phyloP scores from a whole-genome alignment of 2,888 invertebrate species.

The Drosophila dives region DNA sequence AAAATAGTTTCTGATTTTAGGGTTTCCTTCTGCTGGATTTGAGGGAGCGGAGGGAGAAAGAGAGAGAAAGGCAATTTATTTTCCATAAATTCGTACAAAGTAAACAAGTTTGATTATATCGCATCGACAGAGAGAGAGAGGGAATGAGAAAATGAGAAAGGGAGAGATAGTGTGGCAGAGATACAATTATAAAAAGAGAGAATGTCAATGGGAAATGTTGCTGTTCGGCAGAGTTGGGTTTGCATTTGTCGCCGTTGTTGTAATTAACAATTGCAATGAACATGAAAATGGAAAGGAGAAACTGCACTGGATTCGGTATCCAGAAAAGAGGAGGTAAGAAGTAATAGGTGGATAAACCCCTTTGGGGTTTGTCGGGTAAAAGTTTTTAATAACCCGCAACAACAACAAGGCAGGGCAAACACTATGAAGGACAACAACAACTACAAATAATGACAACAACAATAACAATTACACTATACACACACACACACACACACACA shows the following conservation, averaged over 20 bases:
- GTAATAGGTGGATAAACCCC: background rate
- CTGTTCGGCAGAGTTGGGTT: slow-evolving; percentile 8
- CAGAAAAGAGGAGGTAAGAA: background rate
- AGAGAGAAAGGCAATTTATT: slow-evolving; percentile 39
- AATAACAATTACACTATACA: slow-evolving; percentile 15
- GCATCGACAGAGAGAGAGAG: background rate
- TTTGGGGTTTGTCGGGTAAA: slow-evolving; percentile 42
- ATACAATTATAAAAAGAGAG: background rate
- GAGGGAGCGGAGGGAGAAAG: background rate
- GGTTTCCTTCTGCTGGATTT: background rate
- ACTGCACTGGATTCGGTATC: slow-evolving; percentile 38
- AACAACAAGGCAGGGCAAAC: slow-evolving; percentile 55
- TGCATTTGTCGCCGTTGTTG: slow-evolving; percentile 40
- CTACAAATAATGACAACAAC: slow-evolving; percentile 19
- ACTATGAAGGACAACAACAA: slow-evolving; percentile 27
- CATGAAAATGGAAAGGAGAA: slow-evolving; percentile 64
- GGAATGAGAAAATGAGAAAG: too few species aligned
- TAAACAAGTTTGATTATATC: slow-evolving; percentile 73
- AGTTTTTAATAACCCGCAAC: slow-evolving; percentile 79
- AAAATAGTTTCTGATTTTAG: background rate
- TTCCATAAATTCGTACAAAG: slow-evolving; percentile 73
- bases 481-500: slow-evolving; percentile 35
- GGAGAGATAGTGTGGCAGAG: background rate
- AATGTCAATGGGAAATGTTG: background rate
- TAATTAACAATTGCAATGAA: slow-evolving; percentile 79